These are phyloP conservation scores for Archips xylosteana DNA, from an alignment of 2,888 invertebrate species.

Conservation along the genomic window DNA sequence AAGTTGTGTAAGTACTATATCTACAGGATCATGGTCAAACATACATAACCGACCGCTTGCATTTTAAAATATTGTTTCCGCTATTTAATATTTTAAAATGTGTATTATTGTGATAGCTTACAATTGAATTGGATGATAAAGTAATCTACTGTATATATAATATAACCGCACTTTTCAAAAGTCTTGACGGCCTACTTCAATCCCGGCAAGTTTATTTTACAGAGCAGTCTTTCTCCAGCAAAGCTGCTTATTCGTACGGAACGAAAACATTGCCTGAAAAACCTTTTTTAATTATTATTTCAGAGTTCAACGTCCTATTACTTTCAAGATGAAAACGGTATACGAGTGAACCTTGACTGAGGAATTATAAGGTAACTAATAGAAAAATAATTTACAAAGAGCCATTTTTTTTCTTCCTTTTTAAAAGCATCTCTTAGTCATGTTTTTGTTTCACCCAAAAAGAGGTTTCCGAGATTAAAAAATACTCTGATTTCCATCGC, in stretches of 20 bases:
- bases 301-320: slow-evolving; percentile 31
- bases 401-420: neutral
- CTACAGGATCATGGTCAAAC: no score
- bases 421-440: neutral
- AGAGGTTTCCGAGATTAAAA: neutral
- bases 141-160: neutral
- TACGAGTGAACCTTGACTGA: slow-evolving; percentile 9
- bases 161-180: neutral
- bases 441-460: neutral
- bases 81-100: no score
- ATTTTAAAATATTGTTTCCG: no score
- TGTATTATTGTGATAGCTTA: no score
- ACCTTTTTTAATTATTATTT: slow-evolving; percentile 42
- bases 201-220: neutral
- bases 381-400: slow-evolving; percentile 8
- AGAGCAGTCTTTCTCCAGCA: neutral
- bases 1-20: no score
- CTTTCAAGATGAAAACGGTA: slow-evolving; percentile 20
- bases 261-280: slow-evolving; percentile 35
- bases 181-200: neutral
- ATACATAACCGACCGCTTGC: no score
- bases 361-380: slow-evolving; percentile 14
- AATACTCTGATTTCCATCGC: neutral
- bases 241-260: slow-evolving; percentile 23
- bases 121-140: neutral